Conservation (phyloP, 2,888 invertebrate species). For the Dicranocentrus wangi region DNA sequence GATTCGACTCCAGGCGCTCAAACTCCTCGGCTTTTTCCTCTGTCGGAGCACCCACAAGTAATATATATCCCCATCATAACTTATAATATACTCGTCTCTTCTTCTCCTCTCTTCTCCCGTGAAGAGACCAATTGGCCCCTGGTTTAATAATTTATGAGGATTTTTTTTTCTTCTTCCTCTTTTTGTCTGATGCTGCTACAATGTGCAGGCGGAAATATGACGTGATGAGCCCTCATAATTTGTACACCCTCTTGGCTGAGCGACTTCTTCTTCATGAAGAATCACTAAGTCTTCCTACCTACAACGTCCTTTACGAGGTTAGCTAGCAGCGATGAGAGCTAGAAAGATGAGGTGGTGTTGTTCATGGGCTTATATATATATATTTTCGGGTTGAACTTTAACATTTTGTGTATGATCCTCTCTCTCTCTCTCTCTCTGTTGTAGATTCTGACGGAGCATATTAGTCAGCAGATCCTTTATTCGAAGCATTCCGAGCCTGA, state of each 20-base stretch:
- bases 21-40: constrained; percentile 96
- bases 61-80: constrained; percentile 74
- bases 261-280: constrained; percentile 89
- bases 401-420: not conserved
- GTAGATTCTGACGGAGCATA: constrained; percentile 95
- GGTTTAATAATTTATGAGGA: not conserved
- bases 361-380: too few species aligned
- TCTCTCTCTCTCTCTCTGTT: constrained; percentile 65
- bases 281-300: constrained; percentile 92
- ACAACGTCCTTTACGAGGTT: constrained; percentile 98
- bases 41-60: constrained; percentile 98
- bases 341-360: too few species aligned
- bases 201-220: constrained; percentile 93
- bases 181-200: constrained; percentile 11
- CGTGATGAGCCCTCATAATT: constrained; percentile 98
- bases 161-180: constrained; percentile 1
- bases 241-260: constrained; percentile 96
- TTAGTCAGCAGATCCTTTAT: constrained; percentile 94
- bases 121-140: too few species aligned
- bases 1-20: constrained; percentile 95
- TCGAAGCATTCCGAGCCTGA: constrained; percentile 96
- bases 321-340: too few species aligned
- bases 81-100: constrained; percentile 4
- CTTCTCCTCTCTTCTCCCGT: too few species aligned
- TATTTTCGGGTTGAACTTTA: not conserved